Conservation (phyloP, 2,113 vertebrate genomes). For the Plotosus lineatus region DNA sequence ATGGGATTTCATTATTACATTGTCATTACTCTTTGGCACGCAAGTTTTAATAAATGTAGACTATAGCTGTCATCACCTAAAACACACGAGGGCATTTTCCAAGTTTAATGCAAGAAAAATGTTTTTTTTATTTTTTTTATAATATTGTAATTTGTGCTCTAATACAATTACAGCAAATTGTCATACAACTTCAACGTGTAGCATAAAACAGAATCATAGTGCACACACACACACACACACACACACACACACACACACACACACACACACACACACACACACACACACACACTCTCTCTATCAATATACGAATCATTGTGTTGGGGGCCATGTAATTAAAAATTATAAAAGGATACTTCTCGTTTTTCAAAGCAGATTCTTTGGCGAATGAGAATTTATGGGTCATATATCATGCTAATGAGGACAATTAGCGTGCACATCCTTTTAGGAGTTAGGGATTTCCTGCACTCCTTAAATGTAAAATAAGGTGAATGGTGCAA, state of each 20-base stretch:
- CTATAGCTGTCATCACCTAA: constrained; percentile 63
- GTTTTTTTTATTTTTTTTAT: no score
- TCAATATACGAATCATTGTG: constrained; percentile 64
- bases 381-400: constrained; percentile 61
- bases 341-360: constrained; percentile 72
- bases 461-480: constrained; percentile 46
- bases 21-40: constrained; percentile 69
- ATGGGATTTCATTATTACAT: constrained; percentile 69
- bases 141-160: no score
- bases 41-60: constrained; percentile 54
- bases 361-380: constrained; percentile 59
- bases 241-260: no score
- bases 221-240: no score
- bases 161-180: constrained; percentile 58
- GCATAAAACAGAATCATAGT: constrained; percentile 61
- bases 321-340: constrained; percentile 72
- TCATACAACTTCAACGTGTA: constrained; percentile 63
- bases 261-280: no score
- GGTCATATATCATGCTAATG: constrained; percentile 71
- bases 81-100: constrained; percentile 72
- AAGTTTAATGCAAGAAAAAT: constrained; percentile 67
- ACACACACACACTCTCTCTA: constrained; percentile 63
- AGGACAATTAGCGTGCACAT: constrained; percentile 67
- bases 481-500: constrained; percentile 56
- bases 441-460: constrained; percentile 42